Evolutionary conservation across 2,888 invertebrate genomes (phyloP).

Genomic region (Capitulum mitella): DNA sequence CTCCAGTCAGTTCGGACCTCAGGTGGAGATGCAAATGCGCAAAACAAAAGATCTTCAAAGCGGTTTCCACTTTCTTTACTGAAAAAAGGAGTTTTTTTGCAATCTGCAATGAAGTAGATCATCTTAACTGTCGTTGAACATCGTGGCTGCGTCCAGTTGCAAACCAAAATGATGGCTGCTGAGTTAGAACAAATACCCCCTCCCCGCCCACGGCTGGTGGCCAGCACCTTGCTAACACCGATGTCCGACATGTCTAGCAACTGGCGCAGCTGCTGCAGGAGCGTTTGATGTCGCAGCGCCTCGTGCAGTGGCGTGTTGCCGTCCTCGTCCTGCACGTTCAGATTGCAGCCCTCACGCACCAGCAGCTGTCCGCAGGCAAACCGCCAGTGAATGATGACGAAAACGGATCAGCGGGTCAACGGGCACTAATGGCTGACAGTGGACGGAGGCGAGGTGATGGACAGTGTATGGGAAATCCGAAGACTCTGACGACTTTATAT

Average conservation of each 20-base stretch:
- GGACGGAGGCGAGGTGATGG: too few relatives aligned
- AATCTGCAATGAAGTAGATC: too few relatives aligned
- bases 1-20: neutral
- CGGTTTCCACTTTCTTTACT: too few relatives aligned
- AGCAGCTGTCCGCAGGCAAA: constrained; percentile 54
- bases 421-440: too few relatives aligned
- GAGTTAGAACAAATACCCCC: neutral
- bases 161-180: neutral
- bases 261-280: constrained; percentile 86
- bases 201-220: neutral
- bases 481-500: too few relatives aligned
- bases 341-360: constrained; percentile 84
- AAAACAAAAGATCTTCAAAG: too few relatives aligned
- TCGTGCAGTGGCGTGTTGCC: constrained; percentile 83
- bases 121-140: too few relatives aligned
- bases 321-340: constrained; percentile 94
- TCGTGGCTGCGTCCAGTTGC: too few relatives aligned
- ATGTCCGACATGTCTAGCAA: constrained; percentile 85
- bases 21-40: neutral
- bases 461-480: too few relatives aligned
- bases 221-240: constrained; percentile 36
- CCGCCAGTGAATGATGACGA: too few relatives aligned
- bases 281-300: constrained; percentile 90
- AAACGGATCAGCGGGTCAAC: too few relatives aligned
- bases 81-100: too few relatives aligned